phyloP scores from a whole-genome alignment of 2,797 vertebrate genomes.

The Betta splendens region DNA sequence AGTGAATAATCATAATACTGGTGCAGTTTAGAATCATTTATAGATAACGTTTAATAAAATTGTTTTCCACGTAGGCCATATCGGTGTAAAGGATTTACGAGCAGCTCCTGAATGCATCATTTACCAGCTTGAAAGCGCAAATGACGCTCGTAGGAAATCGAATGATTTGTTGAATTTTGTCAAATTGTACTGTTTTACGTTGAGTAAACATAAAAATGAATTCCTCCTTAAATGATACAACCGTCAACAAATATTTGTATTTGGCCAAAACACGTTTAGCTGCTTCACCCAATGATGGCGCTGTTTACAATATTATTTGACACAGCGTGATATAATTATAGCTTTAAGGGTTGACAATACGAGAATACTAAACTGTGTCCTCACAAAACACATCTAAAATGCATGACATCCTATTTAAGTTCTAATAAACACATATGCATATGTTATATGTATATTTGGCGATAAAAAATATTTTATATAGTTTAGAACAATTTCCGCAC shows the following conservation, averaged over 20 bases:
- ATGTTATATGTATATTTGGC: neutral
- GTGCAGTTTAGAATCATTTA: rapidly evolving
- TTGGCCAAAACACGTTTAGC: neutral
- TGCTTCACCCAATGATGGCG: conserved; percentile 32
- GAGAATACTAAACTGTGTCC: neutral
- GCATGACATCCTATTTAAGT: neutral
- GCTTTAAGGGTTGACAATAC: conserved; percentile 1
- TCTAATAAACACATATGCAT: rapidly evolving
- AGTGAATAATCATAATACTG: rapidly evolving
- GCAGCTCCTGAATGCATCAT: conserved; percentile 6
- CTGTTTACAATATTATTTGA: conserved; percentile 19
- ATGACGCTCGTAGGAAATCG: neutral
- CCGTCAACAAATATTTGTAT: neutral
- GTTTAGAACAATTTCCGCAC: neutral
- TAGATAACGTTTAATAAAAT: neutral
- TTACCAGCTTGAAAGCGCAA: neutral
- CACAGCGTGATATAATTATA: neutral
- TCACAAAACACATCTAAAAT: neutral
- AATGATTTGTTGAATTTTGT: neutral
- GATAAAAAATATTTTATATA: too few species aligned
- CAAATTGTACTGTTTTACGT: rapidly evolving
- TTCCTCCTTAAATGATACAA: neutral
- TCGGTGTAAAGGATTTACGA: rapidly evolving
- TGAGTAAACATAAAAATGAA: too few species aligned
- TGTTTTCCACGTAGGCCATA: too few species aligned